phyloP scores from a whole-genome alignment of 1,140 invertebrate genomes.

The Diorhabda sublineata region DNA sequence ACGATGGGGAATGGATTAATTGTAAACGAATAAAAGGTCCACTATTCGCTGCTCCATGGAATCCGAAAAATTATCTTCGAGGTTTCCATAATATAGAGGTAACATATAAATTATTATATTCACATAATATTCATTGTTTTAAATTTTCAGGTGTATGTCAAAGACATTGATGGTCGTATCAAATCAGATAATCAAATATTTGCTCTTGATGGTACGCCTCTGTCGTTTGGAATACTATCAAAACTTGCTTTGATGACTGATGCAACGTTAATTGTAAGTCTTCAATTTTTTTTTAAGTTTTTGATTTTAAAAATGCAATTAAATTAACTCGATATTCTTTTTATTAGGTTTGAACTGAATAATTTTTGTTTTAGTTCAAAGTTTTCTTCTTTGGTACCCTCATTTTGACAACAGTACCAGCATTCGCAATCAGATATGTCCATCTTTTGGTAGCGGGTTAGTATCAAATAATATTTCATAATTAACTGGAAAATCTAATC shows the following conservation, averaged over 20 bases:
- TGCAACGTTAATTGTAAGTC: conserved; percentile 66
- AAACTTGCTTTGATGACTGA: conserved; percentile 71
- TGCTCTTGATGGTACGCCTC: conserved; percentile 67
- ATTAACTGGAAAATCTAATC: no score
- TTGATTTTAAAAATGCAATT: background rate
- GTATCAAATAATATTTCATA: background rate
- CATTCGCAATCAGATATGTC: conserved; percentile 57
- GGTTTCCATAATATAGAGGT: conserved; percentile 72
- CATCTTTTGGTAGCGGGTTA: conserved; percentile 56
- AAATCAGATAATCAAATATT: conserved; percentile 64
- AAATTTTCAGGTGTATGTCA: conserved; percentile 53
- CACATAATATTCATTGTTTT: conserved; percentile 7
- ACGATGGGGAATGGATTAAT: conserved; percentile 59
- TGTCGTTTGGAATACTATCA: conserved; percentile 63
- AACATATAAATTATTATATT: conserved; percentile 8
- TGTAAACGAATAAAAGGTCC: conserved; percentile 61
- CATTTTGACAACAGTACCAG: conserved; percentile 58
- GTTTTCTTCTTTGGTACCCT: conserved; percentile 61
- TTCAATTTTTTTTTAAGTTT: background rate
- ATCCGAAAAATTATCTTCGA: conserved; percentile 57
- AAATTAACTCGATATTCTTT: background rate
- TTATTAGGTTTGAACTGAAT: background rate
- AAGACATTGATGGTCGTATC: conserved; percentile 58
- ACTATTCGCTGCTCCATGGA: conserved; percentile 70
- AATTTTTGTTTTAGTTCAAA: conserved; percentile 59